Evolutionary conservation across 1,140 invertebrate genomes (phyloP).

Genomic region (Drosophila tropicalis): DNA sequence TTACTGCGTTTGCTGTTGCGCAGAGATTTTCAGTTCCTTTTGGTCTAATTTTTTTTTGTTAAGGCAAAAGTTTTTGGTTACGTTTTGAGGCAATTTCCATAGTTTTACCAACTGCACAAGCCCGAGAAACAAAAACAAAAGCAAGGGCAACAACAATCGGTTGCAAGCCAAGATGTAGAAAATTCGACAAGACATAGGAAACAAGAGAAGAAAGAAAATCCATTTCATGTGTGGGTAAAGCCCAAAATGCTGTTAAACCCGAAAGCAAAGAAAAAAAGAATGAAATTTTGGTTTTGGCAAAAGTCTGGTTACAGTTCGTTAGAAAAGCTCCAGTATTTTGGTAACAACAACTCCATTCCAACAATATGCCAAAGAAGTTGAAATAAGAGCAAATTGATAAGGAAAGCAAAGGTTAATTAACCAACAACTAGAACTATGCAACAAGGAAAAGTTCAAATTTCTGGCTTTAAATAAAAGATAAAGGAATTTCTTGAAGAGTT

Average conservation of each 20-base stretch:
- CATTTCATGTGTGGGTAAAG: conserved; percentile 26
- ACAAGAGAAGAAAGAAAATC: conserved; percentile 18
- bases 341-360: too few relatives aligned
- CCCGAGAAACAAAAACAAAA: neutral
- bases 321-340: neutral
- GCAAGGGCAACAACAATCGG: conserved; percentile 1
- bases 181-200: conserved; percentile 1
- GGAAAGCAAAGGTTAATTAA: too few relatives aligned
- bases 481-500: too few relatives aligned
- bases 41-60: neutral
- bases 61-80: conserved; percentile 45
- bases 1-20: conserved; percentile 23
- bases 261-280: neutral
- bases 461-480: too few relatives aligned
- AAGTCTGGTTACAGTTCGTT: conserved; percentile 14
- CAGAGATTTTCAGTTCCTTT: conserved; percentile 37
- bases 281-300: neutral
- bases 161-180: neutral
- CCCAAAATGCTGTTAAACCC: conserved; percentile 31
- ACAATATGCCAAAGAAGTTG: too few relatives aligned
- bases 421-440: too few relatives aligned
- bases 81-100: conserved; percentile 53
- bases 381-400: too few relatives aligned
- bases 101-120: conserved; percentile 15
- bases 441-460: too few relatives aligned